phyloP scores from a whole-genome alignment of 2,113 vertebrate genomes.

The Cromileptes altivelis region DNA sequence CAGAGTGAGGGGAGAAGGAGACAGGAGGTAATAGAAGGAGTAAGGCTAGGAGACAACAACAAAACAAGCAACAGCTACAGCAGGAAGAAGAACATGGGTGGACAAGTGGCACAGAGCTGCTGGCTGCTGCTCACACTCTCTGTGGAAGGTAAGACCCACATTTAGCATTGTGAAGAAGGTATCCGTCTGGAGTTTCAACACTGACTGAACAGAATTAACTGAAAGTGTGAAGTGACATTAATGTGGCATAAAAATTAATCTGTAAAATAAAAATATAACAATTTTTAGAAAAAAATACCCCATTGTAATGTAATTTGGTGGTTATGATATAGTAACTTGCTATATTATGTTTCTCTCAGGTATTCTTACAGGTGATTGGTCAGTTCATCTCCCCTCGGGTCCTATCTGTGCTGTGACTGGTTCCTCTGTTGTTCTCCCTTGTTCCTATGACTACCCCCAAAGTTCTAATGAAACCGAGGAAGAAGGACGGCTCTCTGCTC shows the following conservation, averaged over 20 bases:
- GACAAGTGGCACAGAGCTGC: slow-evolving; percentile 8
- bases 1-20: not conserved
- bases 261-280: not conserved
- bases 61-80: not conserved
- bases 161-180: not conserved
- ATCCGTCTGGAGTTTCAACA: not conserved
- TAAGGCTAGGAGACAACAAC: not conserved
- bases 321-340: rapidly evolving
- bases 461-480: slow-evolving; percentile 31
- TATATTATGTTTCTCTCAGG: slow-evolving; percentile 40
- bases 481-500: slow-evolving; percentile 23
- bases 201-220: not conserved
- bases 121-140: slow-evolving; percentile 62
- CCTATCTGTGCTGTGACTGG: slow-evolving; percentile 72
- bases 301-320: not conserved
- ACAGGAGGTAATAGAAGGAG: not conserved
- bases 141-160: slow-evolving; percentile 58
- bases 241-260: too few relatives aligned
- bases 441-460: slow-evolving; percentile 82
- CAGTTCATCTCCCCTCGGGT: slow-evolving; percentile 55
- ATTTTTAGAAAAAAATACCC: not conserved
- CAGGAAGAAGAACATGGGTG: slow-evolving; percentile 26
- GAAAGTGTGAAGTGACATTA: not conserved
- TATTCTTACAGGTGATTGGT: slow-evolving; percentile 74
- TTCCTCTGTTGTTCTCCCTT: slow-evolving; percentile 76